Base-by-base conservation (phyloP, 92 coral and sea anemone species). In the Actinernus sp. region DNA sequence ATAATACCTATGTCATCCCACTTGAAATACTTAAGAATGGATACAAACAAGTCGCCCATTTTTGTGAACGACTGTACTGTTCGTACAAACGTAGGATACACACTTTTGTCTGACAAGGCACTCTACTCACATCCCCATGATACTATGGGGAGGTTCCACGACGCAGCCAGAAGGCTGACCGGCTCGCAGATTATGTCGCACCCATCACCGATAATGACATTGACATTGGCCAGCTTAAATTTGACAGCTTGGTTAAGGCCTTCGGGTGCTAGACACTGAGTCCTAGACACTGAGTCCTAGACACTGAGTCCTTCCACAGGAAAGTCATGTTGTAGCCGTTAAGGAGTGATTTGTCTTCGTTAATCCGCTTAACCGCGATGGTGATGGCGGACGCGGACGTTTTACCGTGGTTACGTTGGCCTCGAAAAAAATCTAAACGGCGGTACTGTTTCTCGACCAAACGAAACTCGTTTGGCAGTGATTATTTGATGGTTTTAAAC, bases 121-220 rank as follows among this genome's bases (percentile, higher is more conserved):
- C 91, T 84, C 22, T 87, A 84, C 76, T 84, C 91, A 21, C 96
- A 89, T 40, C 88, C 96, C 91, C 91, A 89, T 16, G 96, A 89
- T 21, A 89, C 87, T 73, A 88, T 88, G 19, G 96, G 96, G 45
- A 89, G 70, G 27, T 89, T 88, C 91, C 96, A 89, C 22, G 83
- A 74, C 13, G 96, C 96, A 25, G 96, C 96, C 40, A 89, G 68
- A 28, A 78, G 78, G 57, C 87, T 84, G 24, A 81, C 91, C 3
- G 96, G 96, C 29, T 84, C 96, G 63, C 91, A 89, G 26, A 84
- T 84, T 31, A 89, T 78, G 51, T 84, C 91, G 24, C 96, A 89
- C 8, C 91, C 96, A 19, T 84, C 88, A 6, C 96, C 96, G 22
- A 89, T 89, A 26, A 89, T 84, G 49, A 88, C 96, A 67, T 89